phyloP scores from a whole-genome alignment of 2,113 vertebrate genomes.

The Pseudolaguvia tuberculata region DNA sequence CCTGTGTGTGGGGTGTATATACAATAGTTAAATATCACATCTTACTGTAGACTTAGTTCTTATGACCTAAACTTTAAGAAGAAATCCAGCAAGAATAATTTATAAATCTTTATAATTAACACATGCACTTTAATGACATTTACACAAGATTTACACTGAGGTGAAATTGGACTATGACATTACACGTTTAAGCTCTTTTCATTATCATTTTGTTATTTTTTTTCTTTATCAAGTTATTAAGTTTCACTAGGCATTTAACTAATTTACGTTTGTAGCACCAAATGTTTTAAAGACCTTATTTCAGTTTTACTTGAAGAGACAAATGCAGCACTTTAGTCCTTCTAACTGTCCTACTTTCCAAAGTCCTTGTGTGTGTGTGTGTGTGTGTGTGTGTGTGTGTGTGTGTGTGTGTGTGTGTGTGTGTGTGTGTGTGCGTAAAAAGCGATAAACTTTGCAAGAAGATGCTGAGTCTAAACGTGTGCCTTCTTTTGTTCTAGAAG shows the following conservation, averaged over 20 bases:
- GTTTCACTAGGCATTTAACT: not conserved
- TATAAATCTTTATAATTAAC: constrained; percentile 1
- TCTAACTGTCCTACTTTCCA: not conserved
- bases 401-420: not conserved
- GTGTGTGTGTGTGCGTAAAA: not conserved
- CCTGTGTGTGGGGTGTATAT: not conserved
- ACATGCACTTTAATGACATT: not conserved
- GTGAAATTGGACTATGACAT: not conserved
- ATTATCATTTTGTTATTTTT: too few species aligned
- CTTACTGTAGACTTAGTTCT: not conserved
- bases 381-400: not conserved
- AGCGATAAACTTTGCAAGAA: not conserved
- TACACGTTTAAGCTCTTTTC: not conserved
- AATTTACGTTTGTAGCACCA: too few species aligned
- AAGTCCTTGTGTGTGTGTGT: not conserved
- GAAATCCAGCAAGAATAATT: not conserved
- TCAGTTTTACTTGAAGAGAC: not conserved
- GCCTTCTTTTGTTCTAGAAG: not conserved
- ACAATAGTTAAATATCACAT: constrained; percentile 10
- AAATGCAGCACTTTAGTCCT: not conserved
- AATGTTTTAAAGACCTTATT: not conserved
- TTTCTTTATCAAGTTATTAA: too few species aligned
- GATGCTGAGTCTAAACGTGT: not conserved
- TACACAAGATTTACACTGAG: not conserved
- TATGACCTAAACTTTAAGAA: not conserved